Evolutionary conservation across 2,888 invertebrate species (phyloP).

Genomic region (Emesis furor): DNA sequence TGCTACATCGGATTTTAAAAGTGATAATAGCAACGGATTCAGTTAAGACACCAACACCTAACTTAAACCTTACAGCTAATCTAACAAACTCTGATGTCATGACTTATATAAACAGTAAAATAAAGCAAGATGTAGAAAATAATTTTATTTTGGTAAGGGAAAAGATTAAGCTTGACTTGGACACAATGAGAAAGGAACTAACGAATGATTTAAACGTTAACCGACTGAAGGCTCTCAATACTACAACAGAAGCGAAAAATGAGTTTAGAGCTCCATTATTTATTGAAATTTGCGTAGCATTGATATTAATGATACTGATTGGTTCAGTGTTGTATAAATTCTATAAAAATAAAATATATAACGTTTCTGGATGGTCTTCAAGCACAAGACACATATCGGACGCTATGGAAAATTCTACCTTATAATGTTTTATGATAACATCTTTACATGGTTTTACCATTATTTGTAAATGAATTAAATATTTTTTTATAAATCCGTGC

Average conservation of each 20-base stretch:
- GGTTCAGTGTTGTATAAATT: neutral
- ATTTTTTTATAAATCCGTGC: too few species aligned
- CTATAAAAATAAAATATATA: neutral
- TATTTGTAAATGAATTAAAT: too few species aligned
- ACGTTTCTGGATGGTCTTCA: neutral
- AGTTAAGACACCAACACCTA: neutral
- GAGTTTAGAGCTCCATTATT: neutral
- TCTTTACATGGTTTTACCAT: too few species aligned
- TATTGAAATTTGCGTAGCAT: neutral
- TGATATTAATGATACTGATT: neutral
- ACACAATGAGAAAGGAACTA: neutral
- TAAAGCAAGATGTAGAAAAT: neutral
- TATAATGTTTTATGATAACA: neutral
- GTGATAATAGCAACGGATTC: neutral
- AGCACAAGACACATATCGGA: neutral
- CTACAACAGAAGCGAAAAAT: neutral
- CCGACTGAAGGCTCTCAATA: neutral
- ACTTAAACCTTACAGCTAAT: neutral
- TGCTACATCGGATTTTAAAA: neutral
- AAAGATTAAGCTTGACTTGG: neutral
- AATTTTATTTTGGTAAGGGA: neutral
- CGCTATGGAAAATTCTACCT: neutral
- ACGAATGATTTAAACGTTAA: neutral
- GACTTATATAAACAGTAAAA: conserved; percentile 5
- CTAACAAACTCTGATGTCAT: neutral